These are phyloP conservation scores for Onthophagus taurus DNA, from an alignment of 1,140 invertebrate genomes.

Conservation along the genomic window DNA sequence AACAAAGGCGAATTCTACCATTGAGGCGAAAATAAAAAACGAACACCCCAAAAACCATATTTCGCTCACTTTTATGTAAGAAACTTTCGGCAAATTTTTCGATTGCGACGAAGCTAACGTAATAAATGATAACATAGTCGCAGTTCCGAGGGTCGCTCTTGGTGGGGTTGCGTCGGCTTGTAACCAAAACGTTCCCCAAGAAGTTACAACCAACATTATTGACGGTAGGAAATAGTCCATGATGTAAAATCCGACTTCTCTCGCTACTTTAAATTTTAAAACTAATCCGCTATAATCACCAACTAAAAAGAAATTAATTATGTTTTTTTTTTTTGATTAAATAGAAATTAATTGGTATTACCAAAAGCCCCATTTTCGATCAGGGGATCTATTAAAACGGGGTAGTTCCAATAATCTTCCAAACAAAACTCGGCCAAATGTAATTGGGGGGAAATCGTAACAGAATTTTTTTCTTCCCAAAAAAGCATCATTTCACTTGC, in stretches of 20 bases:
- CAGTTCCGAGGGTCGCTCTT: slow-evolving; percentile 60
- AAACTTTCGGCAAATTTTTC: slow-evolving; percentile 77
- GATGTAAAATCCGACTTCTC: slow-evolving; percentile 79
- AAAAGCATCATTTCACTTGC: slow-evolving; percentile 59
- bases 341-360: slow-evolving; percentile 28
- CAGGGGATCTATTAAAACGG: slow-evolving; percentile 43
- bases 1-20: slow-evolving; percentile 82
- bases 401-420: slow-evolving; percentile 45
- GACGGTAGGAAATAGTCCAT: slow-evolving; percentile 87
- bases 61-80: slow-evolving; percentile 82
- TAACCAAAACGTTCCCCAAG: slow-evolving; percentile 86
- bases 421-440: slow-evolving; percentile 74
- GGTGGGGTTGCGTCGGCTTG: slow-evolving; percentile 78
- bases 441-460: slow-evolving; percentile 61
- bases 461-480: slow-evolving; percentile 65
- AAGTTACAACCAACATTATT: slow-evolving; percentile 77
- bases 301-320: slow-evolving; percentile 44
- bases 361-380: slow-evolving; percentile 59
- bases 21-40: slow-evolving; percentile 72
- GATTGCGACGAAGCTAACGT: slow-evolving; percentile 73
- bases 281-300: slow-evolving; percentile 75
- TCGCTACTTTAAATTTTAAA: slow-evolving; percentile 65
- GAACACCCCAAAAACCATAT: slow-evolving; percentile 81
- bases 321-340: neutral
- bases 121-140: slow-evolving; percentile 78